These are phyloP conservation scores for Drosophila saltans DNA, from an alignment of 1,140 invertebrate genomes.

Conservation along the genomic window DNA sequence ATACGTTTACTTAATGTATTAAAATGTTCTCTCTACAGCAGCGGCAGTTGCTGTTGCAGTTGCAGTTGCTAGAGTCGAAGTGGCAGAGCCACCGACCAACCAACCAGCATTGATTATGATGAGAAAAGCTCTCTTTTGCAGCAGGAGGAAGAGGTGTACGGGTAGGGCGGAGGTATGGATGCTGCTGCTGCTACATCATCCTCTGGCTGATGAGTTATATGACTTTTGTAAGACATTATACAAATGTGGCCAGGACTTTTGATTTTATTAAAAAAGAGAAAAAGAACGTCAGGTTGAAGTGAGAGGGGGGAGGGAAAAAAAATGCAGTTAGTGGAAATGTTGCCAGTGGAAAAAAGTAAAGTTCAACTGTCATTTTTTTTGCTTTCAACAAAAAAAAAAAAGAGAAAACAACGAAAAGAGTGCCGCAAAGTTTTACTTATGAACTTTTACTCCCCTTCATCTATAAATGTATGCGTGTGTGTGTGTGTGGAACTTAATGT, in stretches of 20 bases:
- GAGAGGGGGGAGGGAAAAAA: slow-evolving; percentile 19
- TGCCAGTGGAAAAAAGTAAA: slow-evolving; percentile 37
- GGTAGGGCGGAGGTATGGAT: neutral
- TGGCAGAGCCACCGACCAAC: neutral
- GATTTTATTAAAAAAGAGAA: slow-evolving; percentile 64
- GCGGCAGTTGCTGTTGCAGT: slow-evolving; percentile 2
- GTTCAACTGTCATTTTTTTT: slow-evolving; percentile 73
- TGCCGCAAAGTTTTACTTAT: slow-evolving; percentile 67
- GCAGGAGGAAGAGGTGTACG: neutral
- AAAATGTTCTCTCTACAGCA: slow-evolving; percentile 53
- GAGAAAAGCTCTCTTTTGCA: neutral
- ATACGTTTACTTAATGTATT: slow-evolving; percentile 77
- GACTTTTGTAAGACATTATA: slow-evolving; percentile 57
- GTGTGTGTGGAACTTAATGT: slow-evolving; percentile 46
- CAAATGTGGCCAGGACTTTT: slow-evolving; percentile 63
- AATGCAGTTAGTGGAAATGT: slow-evolving; percentile 52
- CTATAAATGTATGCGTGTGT: slow-evolving; percentile 29
- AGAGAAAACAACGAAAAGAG: neutral
- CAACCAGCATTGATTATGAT: slow-evolving; percentile 32
- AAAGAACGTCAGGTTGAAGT: slow-evolving; percentile 19
- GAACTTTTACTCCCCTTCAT: slow-evolving; percentile 68
- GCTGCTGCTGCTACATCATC: neutral
- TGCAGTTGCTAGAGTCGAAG: slow-evolving; percentile 14
- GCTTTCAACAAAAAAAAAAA: neutral
- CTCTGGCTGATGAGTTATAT: slow-evolving; percentile 49